These are phyloP conservation scores for Limnephilus rhombicus DNA, from an alignment of 2,888 invertebrate genomes.

Conservation along the genomic window DNA sequence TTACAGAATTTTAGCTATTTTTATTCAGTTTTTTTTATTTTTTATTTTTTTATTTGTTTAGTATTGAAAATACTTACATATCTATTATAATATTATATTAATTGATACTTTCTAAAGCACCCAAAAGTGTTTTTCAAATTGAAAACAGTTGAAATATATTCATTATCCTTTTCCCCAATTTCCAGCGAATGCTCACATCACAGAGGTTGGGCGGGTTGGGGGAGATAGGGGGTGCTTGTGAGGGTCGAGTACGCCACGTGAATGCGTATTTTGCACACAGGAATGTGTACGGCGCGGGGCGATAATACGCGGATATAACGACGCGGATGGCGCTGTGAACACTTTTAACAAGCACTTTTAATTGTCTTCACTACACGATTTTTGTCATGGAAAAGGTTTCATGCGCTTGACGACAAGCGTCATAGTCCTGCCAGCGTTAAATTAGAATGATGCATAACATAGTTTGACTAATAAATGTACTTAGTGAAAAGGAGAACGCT, in stretches of 20 bases:
- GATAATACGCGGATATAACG: background rate
- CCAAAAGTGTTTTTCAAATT: too few relatives aligned
- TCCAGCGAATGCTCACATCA: background rate
- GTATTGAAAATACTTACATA: too few relatives aligned
- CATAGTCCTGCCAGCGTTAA: background rate
- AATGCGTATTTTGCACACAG: background rate
- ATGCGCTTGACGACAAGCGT: background rate
- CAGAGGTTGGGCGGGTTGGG: background rate
- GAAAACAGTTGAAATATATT: too few relatives aligned
- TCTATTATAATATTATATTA: too few relatives aligned
- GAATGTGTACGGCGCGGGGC: background rate
- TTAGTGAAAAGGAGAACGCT: background rate
- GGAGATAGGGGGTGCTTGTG: background rate
- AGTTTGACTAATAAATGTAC: background rate
- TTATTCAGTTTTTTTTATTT: too few relatives aligned
- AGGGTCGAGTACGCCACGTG: background rate
- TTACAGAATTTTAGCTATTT: too few relatives aligned
- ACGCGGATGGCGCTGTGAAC: background rate
- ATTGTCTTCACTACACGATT: background rate
- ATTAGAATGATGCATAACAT: background rate
- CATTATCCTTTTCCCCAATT: background rate
- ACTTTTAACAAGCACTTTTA: background rate
- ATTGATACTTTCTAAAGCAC: too few relatives aligned
- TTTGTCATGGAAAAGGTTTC: background rate
- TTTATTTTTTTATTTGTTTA: too few relatives aligned